Evolutionary conservation across 2,888 invertebrate genomes (phyloP).

Genomic region (Caenorhabditis drosophilae): DNA sequence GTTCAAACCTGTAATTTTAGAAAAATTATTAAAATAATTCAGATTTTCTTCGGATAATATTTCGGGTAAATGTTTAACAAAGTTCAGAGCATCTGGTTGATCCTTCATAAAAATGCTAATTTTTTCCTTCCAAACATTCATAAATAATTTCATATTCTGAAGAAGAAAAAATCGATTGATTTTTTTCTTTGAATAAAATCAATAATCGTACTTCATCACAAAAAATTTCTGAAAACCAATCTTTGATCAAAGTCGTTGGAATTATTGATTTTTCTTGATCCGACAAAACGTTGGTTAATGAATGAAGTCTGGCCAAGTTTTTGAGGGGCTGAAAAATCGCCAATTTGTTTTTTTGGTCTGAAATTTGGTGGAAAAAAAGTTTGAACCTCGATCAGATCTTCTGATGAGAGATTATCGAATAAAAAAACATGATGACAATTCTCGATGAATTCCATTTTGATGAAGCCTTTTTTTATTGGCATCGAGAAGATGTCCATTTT

Average conservation of each 20-base stretch:
- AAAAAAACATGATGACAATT: conserved; percentile 10
- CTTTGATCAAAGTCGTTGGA: conserved; percentile 10
- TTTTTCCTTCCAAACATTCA: conserved; percentile 6
- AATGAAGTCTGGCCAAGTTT: conserved; percentile 25
- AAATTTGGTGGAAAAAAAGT: too few relatives aligned
- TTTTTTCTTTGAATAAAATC: too few relatives aligned
- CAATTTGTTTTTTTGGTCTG: too few relatives aligned
- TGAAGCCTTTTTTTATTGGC: conserved; percentile 7
- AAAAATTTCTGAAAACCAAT: conserved; percentile 24
- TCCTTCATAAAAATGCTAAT: conserved; percentile 3
- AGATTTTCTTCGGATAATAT: not conserved
- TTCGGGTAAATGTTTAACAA: conserved; percentile 11
- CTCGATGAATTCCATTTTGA: conserved; percentile 25
- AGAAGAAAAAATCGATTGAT: too few relatives aligned
- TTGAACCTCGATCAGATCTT: conserved; percentile 24
- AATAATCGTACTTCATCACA: conserved; percentile 16
- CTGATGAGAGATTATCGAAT: conserved; percentile 11
- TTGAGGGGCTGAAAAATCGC: too few relatives aligned
- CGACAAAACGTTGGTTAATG: conserved; percentile 6
- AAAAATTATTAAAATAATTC: conserved; percentile 13
- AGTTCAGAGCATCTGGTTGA: conserved; percentile 4
- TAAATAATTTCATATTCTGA: conserved; percentile 20
- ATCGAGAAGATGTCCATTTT: conserved; percentile 14
- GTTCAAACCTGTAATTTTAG: conserved; percentile 6
- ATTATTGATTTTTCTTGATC: conserved; percentile 11